Evolutionary conservation across 2,113 vertebrate genomes (phyloP).

Genomic region (Atractosteus spatula): DNA sequence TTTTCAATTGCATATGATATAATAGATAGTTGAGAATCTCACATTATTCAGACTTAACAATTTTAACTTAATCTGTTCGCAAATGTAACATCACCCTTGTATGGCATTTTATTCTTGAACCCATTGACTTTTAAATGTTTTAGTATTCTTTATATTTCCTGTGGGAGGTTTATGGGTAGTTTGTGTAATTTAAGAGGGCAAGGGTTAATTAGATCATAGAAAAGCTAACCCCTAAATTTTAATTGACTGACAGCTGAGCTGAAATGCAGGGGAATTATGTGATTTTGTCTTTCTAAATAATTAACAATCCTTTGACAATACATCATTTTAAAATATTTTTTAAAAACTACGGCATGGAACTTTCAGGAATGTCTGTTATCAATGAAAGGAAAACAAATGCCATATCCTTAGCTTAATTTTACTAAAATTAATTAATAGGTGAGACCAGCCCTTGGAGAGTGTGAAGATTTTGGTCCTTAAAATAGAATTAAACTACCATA

Average conservation of each 20-base stretch:
- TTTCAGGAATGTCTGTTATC: too few species aligned
- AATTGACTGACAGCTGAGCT: constrained; percentile 6
- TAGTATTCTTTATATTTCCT: constrained; percentile 8
- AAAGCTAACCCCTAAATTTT: constrained; percentile 4
- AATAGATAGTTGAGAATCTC: too few species aligned
- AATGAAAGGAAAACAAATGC: too few species aligned
- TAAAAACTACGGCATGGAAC: too few species aligned
- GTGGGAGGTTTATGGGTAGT: constrained; percentile 7
- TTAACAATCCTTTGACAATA: background rate
- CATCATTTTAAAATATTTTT: too few species aligned
- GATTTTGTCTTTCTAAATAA: too few species aligned
- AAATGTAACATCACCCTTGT: background rate
- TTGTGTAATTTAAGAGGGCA: background rate
- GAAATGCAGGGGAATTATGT: background rate
- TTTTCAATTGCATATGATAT: too few species aligned
- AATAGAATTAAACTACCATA: too few species aligned
- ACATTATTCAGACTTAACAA: background rate
- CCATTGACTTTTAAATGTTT: background rate
- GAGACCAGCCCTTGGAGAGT: too few species aligned
- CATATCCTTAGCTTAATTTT: too few species aligned
- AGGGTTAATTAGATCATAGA: background rate
- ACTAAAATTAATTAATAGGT: too few species aligned
- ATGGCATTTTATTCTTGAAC: background rate
- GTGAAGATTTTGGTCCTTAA: too few species aligned
- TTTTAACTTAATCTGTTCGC: background rate